Evolutionary conservation across 35 echinoderm and acorn worm genomes (phyloP), one percentile per base, ranked within the genome.

Genomic region (Chiridota heheva): DNA sequence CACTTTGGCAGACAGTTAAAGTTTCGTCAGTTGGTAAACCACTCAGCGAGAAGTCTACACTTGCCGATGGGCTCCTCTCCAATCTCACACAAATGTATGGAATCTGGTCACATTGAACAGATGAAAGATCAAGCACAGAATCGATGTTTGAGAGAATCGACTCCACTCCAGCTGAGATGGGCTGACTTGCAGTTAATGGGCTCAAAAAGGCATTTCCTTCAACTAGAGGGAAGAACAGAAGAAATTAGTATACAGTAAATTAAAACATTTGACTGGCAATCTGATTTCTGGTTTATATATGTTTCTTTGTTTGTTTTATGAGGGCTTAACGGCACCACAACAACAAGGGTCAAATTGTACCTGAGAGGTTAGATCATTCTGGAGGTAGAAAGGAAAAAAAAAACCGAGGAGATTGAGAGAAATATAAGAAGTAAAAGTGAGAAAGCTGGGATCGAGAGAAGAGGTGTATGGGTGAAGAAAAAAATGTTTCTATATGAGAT

Each of bases 21-120:
- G 8, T 61, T n/a, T n/a, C n/a, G n/a, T n/a, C n/a, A n/a, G n/a
- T 30, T 18, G 22, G 38, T 45, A 26, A 44, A 42, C n/a, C n/a
- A n/a, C n/a, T n/a, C n/a, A 90, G 76, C 2, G 80, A 67, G 44
- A 90, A 90, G 33, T 57, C 36, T 3, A 81, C 69, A 66, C 67
- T 70, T 3, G 87, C 73, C 39, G 43, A 43, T 26, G 55, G 69
- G 47, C 77, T 90, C 4, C 80, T 40, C 7, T 32, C 56, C 31
- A 90, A 55, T 29, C 81, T 56, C 20, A 78, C 72, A 44, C 87
- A 90, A 2, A 84, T 26, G 36, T 58, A 90, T 6, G 71, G 79
- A 32, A 76, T 33, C 5, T 77, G 41, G 2, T 55, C 37, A 53
- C 87, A 90, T 10, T 66, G 42, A 0, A 64, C 36, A 4, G 43